These are phyloP conservation scores for Monopis laevigella DNA, from an alignment of 2,888 invertebrate species.

Conservation along the genomic window DNA sequence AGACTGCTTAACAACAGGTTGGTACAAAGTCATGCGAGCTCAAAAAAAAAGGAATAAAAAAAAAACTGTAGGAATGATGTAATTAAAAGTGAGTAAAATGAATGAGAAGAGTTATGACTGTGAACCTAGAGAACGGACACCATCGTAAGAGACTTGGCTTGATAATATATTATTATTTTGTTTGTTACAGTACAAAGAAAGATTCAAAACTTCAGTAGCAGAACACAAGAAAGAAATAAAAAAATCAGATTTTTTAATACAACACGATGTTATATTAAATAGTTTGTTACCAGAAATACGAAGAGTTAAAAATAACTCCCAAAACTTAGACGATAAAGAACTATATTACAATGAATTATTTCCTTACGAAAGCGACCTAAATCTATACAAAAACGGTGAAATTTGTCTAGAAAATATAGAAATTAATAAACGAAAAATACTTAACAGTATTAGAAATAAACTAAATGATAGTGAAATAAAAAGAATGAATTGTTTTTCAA, in stretches of 20 bases:
- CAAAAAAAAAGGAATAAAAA: too few relatives aligned
- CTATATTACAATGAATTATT: slow-evolving; percentile 41
- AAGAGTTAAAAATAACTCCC: not conserved
- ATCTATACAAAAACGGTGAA: slow-evolving; percentile 28
- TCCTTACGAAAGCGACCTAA: slow-evolving; percentile 31
- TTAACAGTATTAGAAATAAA: slow-evolving; percentile 18
- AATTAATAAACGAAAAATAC: slow-evolving; percentile 39
- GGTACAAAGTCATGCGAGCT: too few relatives aligned
- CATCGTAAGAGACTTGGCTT: too few relatives aligned
- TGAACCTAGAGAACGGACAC: too few relatives aligned
- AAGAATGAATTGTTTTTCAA: slow-evolving; percentile 51
- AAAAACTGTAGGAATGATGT: too few relatives aligned
- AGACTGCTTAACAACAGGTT: too few relatives aligned
- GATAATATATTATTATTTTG: too few relatives aligned
- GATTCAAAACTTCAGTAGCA: slow-evolving; percentile 37
- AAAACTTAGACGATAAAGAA: too few relatives aligned
- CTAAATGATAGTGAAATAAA: slow-evolving; percentile 26
- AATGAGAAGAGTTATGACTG: too few relatives aligned
- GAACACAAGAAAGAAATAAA: slow-evolving; percentile 38
- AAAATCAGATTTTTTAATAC: slow-evolving; percentile 33
- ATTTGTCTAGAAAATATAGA: slow-evolving; percentile 46
- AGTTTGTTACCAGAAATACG: slow-evolving; percentile 31
- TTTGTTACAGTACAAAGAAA: slow-evolving; percentile 46
- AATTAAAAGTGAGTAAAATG: too few relatives aligned
- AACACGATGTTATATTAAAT: slow-evolving; percentile 28